Percentiles rank a stretch among this genome's conserved stretches.
These are phyloP conservation scores for Zeugodacus cucurbitae DNA, from an alignment of 1,140 invertebrate species.

Conservation along the genomic window DNA sequence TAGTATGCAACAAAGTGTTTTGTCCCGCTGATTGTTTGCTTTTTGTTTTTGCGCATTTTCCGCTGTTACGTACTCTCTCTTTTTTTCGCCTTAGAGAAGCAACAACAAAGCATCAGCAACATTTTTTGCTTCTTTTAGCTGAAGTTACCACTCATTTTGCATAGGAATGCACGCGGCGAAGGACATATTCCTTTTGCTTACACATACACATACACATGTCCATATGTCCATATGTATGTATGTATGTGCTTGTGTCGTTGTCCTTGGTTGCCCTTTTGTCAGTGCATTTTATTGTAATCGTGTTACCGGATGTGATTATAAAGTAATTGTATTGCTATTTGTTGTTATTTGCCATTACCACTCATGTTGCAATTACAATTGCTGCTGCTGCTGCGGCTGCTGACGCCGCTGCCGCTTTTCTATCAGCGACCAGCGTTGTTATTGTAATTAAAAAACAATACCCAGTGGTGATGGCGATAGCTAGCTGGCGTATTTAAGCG, in stretches of 20 bases:
- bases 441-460: slow-evolving; percentile 33
- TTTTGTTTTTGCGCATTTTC: neutral
- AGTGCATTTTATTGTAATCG: slow-evolving; percentile 35
- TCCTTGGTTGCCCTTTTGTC: slow-evolving; percentile 5
- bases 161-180: neutral
- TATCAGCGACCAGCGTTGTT: neutral
- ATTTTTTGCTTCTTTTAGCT: neutral
- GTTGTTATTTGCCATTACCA: slow-evolving; percentile 12
- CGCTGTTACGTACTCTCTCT: neutral
- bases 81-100: neutral
- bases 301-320: slow-evolving; percentile 39
- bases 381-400: neutral
- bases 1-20: neutral
- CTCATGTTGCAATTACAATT: slow-evolving; percentile 18
- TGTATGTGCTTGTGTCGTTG: neutral
- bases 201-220: too few relatives aligned
- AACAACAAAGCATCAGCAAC: neutral
- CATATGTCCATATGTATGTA: neutral
- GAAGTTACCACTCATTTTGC: neutral
- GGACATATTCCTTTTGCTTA: too few relatives aligned
- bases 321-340: slow-evolving; percentile 37
- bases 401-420: neutral
- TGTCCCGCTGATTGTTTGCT: neutral
- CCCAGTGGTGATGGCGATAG: neutral
- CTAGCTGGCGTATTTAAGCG: neutral